These are phyloP conservation scores for Heliconius sara DNA, from an alignment of 2,888 invertebrate genomes.

Conservation along the genomic window DNA sequence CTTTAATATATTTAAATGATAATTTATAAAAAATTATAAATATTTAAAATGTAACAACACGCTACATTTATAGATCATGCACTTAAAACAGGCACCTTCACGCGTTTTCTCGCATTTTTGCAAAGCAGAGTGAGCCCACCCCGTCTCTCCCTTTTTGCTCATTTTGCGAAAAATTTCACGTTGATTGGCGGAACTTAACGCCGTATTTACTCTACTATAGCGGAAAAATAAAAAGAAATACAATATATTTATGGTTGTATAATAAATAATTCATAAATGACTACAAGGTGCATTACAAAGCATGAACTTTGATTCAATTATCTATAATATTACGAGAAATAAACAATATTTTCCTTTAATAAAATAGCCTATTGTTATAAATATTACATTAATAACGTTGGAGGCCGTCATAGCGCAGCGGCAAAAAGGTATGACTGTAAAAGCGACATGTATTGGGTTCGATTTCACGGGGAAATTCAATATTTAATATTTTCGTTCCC, in stretches of 20 bases:
- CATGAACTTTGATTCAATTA: neutral
- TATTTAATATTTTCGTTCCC: too few species aligned
- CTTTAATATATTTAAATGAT: too few species aligned
- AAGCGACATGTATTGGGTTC: too few species aligned
- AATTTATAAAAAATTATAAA: too few species aligned
- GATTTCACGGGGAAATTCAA: too few species aligned
- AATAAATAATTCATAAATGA: neutral
- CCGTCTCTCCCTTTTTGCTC: too few species aligned
- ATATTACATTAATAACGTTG: neutral
- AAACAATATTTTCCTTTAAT: neutral
- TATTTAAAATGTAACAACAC: too few species aligned
- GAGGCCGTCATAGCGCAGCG: too few species aligned
- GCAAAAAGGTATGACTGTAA: too few species aligned
- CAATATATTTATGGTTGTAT: neutral
- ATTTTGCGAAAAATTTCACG: too few species aligned
- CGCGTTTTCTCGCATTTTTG: neutral
- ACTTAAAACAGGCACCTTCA: neutral
- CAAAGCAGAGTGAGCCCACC: neutral
- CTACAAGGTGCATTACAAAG: neutral
- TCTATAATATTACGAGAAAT: neutral
- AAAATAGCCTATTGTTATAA: neutral
- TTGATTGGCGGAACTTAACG: neutral
- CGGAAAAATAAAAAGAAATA: neutral
- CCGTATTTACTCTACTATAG: neutral
- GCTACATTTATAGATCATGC: neutral